These are phyloP conservation scores for Phataginus tetradactyla DNA, from an alignment of 2,797 vertebrate species.

Conservation along the genomic window DNA sequence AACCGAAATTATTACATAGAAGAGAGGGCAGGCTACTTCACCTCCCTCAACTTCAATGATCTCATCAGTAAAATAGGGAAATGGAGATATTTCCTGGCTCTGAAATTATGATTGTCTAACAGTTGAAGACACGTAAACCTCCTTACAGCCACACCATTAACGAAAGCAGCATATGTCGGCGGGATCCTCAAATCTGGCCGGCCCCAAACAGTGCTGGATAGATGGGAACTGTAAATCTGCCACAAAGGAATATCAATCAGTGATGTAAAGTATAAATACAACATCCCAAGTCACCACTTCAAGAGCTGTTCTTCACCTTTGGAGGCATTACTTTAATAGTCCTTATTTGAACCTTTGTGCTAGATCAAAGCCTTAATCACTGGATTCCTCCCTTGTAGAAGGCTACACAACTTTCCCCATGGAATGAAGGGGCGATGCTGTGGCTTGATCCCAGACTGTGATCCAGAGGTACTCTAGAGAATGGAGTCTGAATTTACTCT, in stretches of 20 bases:
- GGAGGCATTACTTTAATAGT: background rate
- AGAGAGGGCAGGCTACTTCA: background rate
- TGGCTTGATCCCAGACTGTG: background rate
- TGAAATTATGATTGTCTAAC: background rate
- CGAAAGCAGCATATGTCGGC: slow-evolving; percentile 93
- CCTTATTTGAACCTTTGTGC: background rate
- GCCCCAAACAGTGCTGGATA: slow-evolving; percentile 93
- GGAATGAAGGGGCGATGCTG: background rate
- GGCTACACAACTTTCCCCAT: background rate
- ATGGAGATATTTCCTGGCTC: background rate
- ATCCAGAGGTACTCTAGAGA: background rate
- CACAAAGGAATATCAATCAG: slow-evolving; percentile 70
- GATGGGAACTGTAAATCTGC: slow-evolving; percentile 89
- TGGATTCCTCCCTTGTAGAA: background rate
- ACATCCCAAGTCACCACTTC: background rate
- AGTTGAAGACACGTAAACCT: slow-evolving; percentile 39
- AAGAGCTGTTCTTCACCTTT: background rate
- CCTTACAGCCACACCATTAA: slow-evolving; percentile 96
- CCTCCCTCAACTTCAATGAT: slow-evolving; percentile 14
- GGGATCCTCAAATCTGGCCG: slow-evolving; percentile 88
- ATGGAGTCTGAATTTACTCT: background rate
- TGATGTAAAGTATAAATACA: background rate
- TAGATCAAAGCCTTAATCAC: background rate
- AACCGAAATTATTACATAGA: background rate
- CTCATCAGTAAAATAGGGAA: background rate